A percentile compares a stretch with the other conserved stretches of the same genome.
Conservation (phyloP, 2,113 vertebrate genomes). For the Galeopterus variegatus region DNA sequence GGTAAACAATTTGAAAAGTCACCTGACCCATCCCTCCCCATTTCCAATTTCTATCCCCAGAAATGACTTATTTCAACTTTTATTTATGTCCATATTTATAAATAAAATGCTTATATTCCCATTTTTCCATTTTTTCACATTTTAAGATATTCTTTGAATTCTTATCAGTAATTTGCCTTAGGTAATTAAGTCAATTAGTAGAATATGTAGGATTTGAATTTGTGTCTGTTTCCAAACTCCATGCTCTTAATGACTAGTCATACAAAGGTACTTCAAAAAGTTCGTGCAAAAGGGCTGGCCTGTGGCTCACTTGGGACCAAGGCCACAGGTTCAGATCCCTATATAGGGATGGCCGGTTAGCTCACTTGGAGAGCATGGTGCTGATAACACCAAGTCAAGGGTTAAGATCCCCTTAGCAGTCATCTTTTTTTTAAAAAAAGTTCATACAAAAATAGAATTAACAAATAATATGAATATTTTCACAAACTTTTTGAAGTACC, state of each 20-base stretch:
- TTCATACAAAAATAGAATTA: too few species aligned
- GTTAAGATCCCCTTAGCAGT: too few species aligned
- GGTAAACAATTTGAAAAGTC: neutral
- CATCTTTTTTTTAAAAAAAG: too few species aligned
- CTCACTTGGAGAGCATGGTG: too few species aligned
- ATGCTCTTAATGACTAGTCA: neutral
- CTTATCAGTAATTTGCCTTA: neutral
- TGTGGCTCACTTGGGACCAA: too few species aligned
- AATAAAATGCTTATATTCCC: neutral
- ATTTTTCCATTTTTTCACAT: neutral
- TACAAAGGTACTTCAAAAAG: neutral
- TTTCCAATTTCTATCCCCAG: neutral
- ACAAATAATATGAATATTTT: too few species aligned
- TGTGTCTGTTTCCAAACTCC: neutral
- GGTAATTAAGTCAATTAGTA: neutral
- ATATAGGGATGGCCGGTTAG: too few species aligned
- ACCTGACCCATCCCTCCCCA: neutral
- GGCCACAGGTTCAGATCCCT: too few species aligned
- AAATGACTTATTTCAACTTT: slow-evolving; percentile 2
- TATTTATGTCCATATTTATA: slow-evolving; percentile 22
- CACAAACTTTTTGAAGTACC: too few species aligned
- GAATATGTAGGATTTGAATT: slow-evolving; percentile 27
- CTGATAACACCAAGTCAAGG: too few species aligned
- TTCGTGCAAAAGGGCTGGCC: too few species aligned
- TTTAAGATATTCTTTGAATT: slow-evolving; percentile 36